These are phyloP conservation scores for Cosmia trapezina DNA, from an alignment of 2,888 invertebrate species.

Conservation along the genomic window DNA sequence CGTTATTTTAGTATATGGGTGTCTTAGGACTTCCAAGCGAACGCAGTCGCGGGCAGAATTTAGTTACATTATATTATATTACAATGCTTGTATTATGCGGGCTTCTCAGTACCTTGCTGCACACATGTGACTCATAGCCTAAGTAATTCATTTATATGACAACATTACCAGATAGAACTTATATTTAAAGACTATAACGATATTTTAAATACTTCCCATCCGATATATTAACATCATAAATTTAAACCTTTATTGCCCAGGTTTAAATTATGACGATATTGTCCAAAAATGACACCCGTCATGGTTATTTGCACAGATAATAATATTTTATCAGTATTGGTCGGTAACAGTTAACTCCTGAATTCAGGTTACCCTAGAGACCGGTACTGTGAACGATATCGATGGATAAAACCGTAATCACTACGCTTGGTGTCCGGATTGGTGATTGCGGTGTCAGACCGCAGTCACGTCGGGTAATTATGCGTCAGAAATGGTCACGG, in stretches of 20 bases:
- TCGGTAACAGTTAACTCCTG: constrained; percentile 27
- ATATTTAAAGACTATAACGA: not conserved
- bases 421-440: constrained; percentile 29
- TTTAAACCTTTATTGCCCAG: constrained; percentile 7
- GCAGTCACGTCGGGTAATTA: constrained; percentile 30
- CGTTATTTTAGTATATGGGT: too few relatives aligned
- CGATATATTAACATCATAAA: constrained; percentile 16
- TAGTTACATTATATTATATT: too few relatives aligned
- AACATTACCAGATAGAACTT: not conserved
- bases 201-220: not conserved
- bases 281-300: constrained; percentile 35
- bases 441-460: constrained; percentile 55
- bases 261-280: constrained; percentile 38
- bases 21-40: too few relatives aligned
- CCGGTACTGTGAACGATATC: constrained; percentile 40
- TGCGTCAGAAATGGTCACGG: constrained; percentile 21
- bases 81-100: too few relatives aligned
- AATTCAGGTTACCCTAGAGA: constrained; percentile 42
- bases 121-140: too few relatives aligned
- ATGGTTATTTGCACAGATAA: constrained; percentile 18
- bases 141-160: too few relatives aligned
- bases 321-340: constrained; percentile 38
- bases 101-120: too few relatives aligned
- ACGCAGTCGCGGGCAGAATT: too few relatives aligned
- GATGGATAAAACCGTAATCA: constrained; percentile 49